Evolutionary conservation across 2,797 vertebrate species (phyloP), one percentile per base, ranked within the genome.

Genomic region (Poecilia gillii): DNA sequence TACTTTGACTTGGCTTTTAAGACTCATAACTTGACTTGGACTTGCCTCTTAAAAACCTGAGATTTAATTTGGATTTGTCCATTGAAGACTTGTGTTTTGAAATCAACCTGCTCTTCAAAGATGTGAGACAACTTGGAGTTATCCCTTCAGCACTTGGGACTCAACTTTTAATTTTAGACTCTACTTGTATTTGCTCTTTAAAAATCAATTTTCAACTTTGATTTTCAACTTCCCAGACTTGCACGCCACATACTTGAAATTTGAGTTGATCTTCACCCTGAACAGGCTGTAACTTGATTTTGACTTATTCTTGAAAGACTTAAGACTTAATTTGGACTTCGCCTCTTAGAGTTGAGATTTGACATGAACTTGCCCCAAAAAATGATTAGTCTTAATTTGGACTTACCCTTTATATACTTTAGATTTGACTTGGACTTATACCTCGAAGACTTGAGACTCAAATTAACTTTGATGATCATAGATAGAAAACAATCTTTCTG

Each of bases 401-500:
- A 68, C 36, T 8, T 68, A 6, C 36, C 9, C 36, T 43, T 23
- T 25, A 23, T 11, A 68, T 23, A 70, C 23, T 25, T 70, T 41
- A 70, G 23, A 43, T 43, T 43, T 70, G 23, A 45, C 12, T 45
- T 45, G 11, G 41, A 45, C 12, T 43, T 71, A n/a, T 20, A 6
- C 4, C 12, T 43, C 25, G n/a, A 71, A 71, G 12, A 14, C 11
- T 68, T 41, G 36, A 68, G 64, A 41, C 36, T 46, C 28, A 28
- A 72, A 45, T 45, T 72, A 46, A 45, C 43, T 46, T 45, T 46
- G 68, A 72, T 72, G 14, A 46, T 45, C 13, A 46, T 23, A 5
- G 3, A 6, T 72, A 16, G 5, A 46, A 46, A 74, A 53, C 74
- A 25, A 49, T 64, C 75, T 79, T 86, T 80, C 81, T 86, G 28